Base-by-base conservation (phyloP, 1,140 invertebrate genomes). In the Drosophila persimilis region DNA sequence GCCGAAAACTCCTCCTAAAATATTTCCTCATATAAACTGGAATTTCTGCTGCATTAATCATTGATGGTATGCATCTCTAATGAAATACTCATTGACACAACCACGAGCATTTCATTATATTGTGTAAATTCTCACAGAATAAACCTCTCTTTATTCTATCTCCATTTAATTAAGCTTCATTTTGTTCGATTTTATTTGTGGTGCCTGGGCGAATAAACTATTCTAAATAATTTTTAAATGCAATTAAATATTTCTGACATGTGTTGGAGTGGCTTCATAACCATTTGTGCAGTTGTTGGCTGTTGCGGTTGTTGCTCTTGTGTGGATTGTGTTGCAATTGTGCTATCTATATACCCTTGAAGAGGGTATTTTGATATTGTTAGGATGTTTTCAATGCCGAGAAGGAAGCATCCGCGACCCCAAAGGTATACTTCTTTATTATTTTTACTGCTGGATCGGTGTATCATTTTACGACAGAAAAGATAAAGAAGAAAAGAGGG, bases 151-250 rank as follows among this genome's bases (percentile, higher is more conserved):
- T 39, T 35, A 35, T 13, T 39, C 35, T 39, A 0, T 3, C 11
- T 39, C 11, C 11, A 39, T 39, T 39, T 39, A 39, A 39, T 39
- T 13, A 2, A 39, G 35, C 35, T 39, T 11, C 11, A 39, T 5
- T 13, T 13, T 13, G 35, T 64, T 15, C 15, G 8, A 50, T 31
- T 48, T 63, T 13, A 15, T 13, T 35, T 24, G 51, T 48, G 45
- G 35, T 24, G 39, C 31, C 46, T 73, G 46, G 31, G 69, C 64
- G 55, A 48, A 51, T 65, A 74, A 69, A 69, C 69, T 70, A 57
- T 63, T 72, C 67, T 56, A 60, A 58, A 62, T 71, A 79, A 69
- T 73, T 83, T 73, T 53, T 61, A 63, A 85, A 76, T 80, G 80
- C 80, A 84, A 80, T 84, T 76, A 84, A 65, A 58, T 73, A 41